Conservation (phyloP, 2,113 vertebrate genomes). For the Vulpes vulpes region DNA sequence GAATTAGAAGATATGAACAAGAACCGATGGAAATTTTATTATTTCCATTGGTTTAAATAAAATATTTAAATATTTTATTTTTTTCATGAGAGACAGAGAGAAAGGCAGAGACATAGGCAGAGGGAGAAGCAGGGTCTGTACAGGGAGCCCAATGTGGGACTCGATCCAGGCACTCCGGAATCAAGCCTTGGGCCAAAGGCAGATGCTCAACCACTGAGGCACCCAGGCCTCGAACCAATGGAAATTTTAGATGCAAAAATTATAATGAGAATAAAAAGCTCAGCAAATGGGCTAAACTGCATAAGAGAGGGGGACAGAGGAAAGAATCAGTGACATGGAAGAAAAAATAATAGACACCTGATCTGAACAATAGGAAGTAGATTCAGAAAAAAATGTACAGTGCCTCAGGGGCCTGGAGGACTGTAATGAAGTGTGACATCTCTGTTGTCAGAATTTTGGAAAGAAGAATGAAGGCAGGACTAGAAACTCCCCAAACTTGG, state of each 20-base stretch:
- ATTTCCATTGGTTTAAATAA: too few species aligned
- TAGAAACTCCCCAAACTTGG: not conserved
- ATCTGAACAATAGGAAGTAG: not conserved
- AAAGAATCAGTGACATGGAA: not conserved
- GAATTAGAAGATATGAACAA: not conserved
- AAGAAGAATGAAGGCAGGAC: too few species aligned
- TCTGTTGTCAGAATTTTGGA: rapidly evolving
- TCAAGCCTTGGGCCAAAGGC: too few species aligned
- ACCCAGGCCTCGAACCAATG: not conserved
- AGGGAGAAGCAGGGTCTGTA: too few species aligned
- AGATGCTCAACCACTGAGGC: too few species aligned
- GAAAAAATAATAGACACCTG: not conserved
- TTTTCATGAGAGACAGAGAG: too few species aligned
- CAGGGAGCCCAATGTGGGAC: too few species aligned
- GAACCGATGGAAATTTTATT: not conserved
- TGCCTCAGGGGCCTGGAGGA: not conserved
- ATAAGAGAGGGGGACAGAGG: not conserved
- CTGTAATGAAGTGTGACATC: rapidly evolving
- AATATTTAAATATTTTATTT: too few species aligned
- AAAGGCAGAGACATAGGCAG: too few species aligned
- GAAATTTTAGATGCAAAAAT: not conserved
- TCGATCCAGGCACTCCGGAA: too few species aligned
- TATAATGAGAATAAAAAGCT: not conserved
- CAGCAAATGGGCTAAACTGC: not conserved
- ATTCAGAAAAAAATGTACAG: not conserved